Percentiles rank a stretch among this genome's conserved stretches.
phyloP scores from a whole-genome alignment of 2,797 vertebrate species.

The Premnoplex brunnescens region DNA sequence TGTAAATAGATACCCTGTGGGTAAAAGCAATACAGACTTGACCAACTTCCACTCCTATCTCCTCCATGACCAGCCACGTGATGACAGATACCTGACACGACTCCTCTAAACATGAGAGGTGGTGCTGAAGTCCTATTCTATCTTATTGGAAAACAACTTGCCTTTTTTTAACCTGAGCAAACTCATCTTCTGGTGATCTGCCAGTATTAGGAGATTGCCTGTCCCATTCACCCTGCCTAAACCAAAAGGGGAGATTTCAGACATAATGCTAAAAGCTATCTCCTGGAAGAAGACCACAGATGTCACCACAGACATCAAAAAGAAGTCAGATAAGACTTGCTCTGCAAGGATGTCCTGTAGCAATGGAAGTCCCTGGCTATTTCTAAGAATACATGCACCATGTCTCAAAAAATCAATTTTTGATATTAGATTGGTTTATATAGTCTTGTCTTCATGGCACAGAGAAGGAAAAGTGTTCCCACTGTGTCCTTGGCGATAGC shows the following conservation, averaged over 20 bases:
- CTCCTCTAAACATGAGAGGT: not conserved
- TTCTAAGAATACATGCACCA: not conserved
- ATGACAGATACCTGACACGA: not conserved
- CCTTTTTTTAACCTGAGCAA: not conserved
- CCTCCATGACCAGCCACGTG: fast-evolving
- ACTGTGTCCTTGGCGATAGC: not conserved
- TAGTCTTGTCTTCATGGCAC: not conserved
- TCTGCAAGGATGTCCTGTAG: not conserved
- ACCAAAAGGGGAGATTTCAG: not conserved
- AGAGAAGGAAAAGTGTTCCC: not conserved
- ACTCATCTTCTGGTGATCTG: not conserved
- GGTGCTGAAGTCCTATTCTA: not conserved
- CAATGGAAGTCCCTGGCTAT: not conserved
- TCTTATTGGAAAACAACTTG: not conserved
- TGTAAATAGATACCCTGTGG: not conserved
- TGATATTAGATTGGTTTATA: not conserved
- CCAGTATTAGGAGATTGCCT: not conserved
- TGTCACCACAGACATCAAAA: not conserved
- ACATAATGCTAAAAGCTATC: not conserved
- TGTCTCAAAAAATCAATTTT: not conserved
- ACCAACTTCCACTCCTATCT: not conserved
- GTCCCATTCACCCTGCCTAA: not conserved
- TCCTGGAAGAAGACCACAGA: too few relatives aligned
- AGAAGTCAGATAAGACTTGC: not conserved
- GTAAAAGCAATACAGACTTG: not conserved